Percentiles rank a stretch among this genome's conserved stretches.
Conservation (phyloP, 2,113 vertebrate species). For the Triplophysa rosa region DNA sequence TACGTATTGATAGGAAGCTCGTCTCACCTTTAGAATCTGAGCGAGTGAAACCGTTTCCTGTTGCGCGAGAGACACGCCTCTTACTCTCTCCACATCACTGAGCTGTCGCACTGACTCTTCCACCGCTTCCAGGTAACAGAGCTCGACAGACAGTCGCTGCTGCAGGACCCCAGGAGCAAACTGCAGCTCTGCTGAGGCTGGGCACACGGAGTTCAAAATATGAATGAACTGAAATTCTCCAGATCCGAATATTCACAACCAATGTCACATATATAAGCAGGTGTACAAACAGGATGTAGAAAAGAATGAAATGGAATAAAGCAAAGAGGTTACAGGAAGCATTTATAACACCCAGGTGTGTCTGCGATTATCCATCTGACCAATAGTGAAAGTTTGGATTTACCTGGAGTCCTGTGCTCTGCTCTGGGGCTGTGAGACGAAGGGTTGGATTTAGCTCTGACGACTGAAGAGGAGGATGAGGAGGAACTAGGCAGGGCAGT, state of each 20-base stretch:
- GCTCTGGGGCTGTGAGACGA: not conserved
- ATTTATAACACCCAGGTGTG: too few species aligned
- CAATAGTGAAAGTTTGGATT: not conserved
- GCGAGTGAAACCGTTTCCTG: slow-evolving; percentile 90
- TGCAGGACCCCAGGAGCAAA: slow-evolving; percentile 87
- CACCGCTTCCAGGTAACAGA: slow-evolving; percentile 85
- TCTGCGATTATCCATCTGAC: too few species aligned
- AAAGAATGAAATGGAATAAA: too few species aligned
- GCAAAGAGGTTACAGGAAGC: too few species aligned
- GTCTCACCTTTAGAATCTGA: slow-evolving; percentile 89
- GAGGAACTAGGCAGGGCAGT: slow-evolving; percentile 35
- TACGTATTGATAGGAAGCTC: too few species aligned
- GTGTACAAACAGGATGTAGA: too few species aligned
- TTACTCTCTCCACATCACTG: slow-evolving; percentile 82
- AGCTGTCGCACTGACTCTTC: slow-evolving; percentile 91
- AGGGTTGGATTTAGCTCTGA: slow-evolving; percentile 16
- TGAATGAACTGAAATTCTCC: not conserved
- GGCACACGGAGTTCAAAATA: not conserved
- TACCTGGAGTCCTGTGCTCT: slow-evolving; percentile 26
- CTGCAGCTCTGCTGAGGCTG: slow-evolving; percentile 64
- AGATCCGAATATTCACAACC: not conserved
- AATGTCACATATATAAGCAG: too few species aligned
- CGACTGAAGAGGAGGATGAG: slow-evolving; percentile 20
- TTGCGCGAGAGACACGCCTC: slow-evolving; percentile 88
- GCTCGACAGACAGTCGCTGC: slow-evolving; percentile 86